Conservation (phyloP, 2,888 invertebrate genomes). For the Coelinius sp. region DNA sequence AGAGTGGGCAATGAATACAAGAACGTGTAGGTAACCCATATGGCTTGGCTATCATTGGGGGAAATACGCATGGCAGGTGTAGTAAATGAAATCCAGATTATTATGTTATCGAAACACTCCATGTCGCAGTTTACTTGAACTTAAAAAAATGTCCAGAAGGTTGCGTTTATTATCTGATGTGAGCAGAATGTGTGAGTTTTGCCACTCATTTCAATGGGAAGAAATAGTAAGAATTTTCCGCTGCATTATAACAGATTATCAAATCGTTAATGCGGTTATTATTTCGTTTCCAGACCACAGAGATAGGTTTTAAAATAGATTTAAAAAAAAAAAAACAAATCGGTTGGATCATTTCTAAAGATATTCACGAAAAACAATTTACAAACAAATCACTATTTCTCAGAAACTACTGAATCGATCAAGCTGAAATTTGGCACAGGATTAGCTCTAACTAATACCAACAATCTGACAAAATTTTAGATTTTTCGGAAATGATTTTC, state of each 20-base stretch:
- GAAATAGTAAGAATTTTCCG: not conserved
- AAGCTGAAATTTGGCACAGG: too few species aligned
- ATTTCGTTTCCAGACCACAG: not conserved
- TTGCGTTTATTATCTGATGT: not conserved
- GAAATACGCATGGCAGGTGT: slow-evolving; percentile 70
- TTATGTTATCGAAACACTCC: not conserved
- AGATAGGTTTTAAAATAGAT: too few species aligned
- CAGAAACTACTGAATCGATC: too few species aligned
- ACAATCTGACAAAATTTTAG: too few species aligned
- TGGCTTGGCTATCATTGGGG: slow-evolving; percentile 62
- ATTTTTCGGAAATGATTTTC: too few species aligned
- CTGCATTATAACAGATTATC: not conserved
- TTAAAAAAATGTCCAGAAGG: not conserved
- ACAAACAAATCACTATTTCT: too few species aligned
- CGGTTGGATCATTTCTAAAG: too few species aligned
- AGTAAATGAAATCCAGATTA: slow-evolving; percentile 64
- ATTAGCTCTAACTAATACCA: too few species aligned
- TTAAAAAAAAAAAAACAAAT: too few species aligned
- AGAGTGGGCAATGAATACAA: slow-evolving; percentile 29
- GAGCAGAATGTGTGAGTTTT: not conserved
- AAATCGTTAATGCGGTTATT: not conserved
- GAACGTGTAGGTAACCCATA: slow-evolving; percentile 38
- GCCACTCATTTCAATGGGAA: not conserved
- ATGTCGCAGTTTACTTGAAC: not conserved
- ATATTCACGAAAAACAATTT: too few species aligned